Conservation (phyloP, 2,888 invertebrate genomes). For the Cheilosia vulpina region DNA sequence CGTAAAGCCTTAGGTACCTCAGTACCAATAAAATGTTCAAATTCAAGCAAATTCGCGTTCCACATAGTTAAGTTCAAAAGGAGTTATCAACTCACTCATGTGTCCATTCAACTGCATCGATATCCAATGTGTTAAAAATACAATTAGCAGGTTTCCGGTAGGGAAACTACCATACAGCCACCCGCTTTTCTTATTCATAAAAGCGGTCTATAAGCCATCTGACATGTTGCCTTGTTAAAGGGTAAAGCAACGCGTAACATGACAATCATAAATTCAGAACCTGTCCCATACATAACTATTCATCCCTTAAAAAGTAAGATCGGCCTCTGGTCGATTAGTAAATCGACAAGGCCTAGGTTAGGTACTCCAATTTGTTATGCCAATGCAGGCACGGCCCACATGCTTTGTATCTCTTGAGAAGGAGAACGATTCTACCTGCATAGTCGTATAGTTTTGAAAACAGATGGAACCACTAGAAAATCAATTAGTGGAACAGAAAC, state of each 20-base stretch:
- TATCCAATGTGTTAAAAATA: constrained; percentile 31
- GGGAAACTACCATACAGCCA: constrained; percentile 8
- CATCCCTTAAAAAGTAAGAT: constrained; percentile 11
- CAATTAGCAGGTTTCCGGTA: constrained; percentile 48
- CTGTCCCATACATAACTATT: constrained; percentile 31
- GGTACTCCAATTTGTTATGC: constrained; percentile 37
- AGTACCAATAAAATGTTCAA: not conserved
- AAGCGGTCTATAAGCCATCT: constrained; percentile 21
- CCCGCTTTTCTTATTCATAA: constrained; percentile 20
- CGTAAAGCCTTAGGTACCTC: not conserved
- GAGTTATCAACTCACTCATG: not conserved
- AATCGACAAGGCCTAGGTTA: constrained; percentile 25
- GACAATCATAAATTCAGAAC: constrained; percentile 29
- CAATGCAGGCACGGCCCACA: constrained; percentile 3
- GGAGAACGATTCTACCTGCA: constrained; percentile 41
- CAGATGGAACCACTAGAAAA: constrained; percentile 65
- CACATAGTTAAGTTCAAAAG: constrained; percentile 4
- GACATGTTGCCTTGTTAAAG: constrained; percentile 36
- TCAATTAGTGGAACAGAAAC: constrained; percentile 59
- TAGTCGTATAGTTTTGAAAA: constrained; percentile 9
- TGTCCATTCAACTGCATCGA: constrained; percentile 4
- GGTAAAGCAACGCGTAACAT: constrained; percentile 11
- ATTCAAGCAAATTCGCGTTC: not conserved
- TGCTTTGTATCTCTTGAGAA: not conserved
- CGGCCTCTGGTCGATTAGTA: constrained; percentile 10